phyloP scores from a whole-genome alignment of 2,113 vertebrate species.

The Cephalopterus ornatus region DNA sequence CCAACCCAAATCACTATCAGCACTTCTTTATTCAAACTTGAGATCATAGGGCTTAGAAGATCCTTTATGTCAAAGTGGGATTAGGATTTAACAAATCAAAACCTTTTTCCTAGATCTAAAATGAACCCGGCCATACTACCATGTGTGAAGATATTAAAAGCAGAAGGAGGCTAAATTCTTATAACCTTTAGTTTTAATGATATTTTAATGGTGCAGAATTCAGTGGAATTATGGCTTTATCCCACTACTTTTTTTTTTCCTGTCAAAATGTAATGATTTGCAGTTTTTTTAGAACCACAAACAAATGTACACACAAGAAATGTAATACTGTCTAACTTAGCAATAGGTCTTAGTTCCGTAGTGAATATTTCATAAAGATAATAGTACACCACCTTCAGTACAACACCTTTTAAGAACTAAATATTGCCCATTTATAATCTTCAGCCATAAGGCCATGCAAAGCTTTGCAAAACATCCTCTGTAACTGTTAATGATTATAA shows the following conservation, averaged over 20 bases:
- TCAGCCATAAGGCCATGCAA: not conserved
- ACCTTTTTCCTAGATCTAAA: not conserved
- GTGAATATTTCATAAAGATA: not conserved
- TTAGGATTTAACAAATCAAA: not conserved
- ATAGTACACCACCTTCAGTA: not conserved
- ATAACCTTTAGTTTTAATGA: not conserved
- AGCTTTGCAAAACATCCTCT: not conserved
- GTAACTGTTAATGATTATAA: not conserved
- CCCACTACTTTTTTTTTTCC: not conserved
- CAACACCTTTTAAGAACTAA: not conserved
- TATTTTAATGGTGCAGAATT: not conserved
- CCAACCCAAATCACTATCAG: not conserved
- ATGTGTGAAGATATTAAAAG: not conserved
- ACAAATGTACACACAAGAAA: not conserved
- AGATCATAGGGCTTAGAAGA: not conserved
- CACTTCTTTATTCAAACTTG: not conserved
- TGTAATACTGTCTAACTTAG: not conserved
- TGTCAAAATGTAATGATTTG: not conserved
- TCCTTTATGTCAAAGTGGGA: not conserved
- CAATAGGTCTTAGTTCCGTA: not conserved
- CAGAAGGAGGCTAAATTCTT: not conserved
- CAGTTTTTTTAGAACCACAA: not conserved
- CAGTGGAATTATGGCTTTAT: not conserved
- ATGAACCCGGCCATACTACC: not conserved
- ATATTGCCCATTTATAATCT: not conserved